Conservation (phyloP, 2,113 vertebrate genomes). For the Ailurus styani region DNA sequence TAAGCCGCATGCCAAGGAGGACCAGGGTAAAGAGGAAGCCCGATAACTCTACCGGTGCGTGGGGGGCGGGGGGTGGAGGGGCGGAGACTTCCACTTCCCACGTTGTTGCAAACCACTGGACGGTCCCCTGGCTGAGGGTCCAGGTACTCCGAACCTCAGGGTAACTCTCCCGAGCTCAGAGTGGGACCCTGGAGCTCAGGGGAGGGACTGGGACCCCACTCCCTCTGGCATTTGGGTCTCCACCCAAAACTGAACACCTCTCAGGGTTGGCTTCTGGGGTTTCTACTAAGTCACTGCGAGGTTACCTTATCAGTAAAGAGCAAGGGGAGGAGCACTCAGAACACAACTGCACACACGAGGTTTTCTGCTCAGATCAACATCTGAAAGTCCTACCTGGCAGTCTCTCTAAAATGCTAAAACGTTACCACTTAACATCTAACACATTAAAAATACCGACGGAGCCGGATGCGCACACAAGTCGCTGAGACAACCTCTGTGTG, state of each 20-base stretch:
- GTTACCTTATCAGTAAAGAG: not conserved
- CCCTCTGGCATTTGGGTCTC: not conserved
- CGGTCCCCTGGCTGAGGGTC: not conserved
- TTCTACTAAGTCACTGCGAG: not conserved
- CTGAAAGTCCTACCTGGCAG: not conserved
- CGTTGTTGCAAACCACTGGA: not conserved
- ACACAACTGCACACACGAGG: not conserved
- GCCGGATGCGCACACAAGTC: accelerated
- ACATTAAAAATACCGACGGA: accelerated
- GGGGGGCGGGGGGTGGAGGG: accelerated
- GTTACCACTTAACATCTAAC: not conserved
- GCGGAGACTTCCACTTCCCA: not conserved
- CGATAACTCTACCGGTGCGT: accelerated
- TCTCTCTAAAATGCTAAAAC: not conserved
- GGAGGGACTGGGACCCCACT: not conserved
- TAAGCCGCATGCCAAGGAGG: accelerated
- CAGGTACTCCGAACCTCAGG: not conserved
- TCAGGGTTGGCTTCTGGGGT: not conserved
- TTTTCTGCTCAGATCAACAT: not conserved
- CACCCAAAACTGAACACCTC: not conserved
- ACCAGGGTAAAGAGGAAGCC: not conserved
- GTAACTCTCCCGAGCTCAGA: not conserved
- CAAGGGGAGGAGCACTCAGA: not conserved
- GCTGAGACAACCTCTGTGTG: not conserved
- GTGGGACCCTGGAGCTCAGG: too few species aligned